These are phyloP conservation scores for Dasysyrphus albostriatus DNA, from an alignment of 2,888 invertebrate genomes.

Conservation along the genomic window DNA sequence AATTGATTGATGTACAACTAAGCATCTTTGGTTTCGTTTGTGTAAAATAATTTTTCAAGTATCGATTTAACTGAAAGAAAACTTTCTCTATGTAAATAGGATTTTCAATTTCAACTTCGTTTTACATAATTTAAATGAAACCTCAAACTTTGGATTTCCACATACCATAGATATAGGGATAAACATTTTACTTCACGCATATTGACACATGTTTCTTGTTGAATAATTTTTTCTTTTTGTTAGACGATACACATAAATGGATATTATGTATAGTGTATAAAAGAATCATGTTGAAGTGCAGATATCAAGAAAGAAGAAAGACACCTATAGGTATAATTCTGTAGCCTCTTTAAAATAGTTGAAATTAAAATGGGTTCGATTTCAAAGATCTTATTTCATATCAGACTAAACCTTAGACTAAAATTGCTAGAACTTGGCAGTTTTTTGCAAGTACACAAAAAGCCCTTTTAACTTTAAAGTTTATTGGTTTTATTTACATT, in stretches of 20 bases:
- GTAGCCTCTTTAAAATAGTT: background rate
- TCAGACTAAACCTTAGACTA: too few relatives aligned
- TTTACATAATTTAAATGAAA: slow-evolving; percentile 44
- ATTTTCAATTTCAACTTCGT: slow-evolving; percentile 43
- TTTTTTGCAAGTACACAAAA: too few relatives aligned
- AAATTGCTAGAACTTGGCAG: too few relatives aligned
- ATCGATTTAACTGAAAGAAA: slow-evolving; percentile 9
- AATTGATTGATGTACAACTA: slow-evolving; percentile 26
- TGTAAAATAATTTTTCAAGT: slow-evolving; percentile 7
- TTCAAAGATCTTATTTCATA: too few relatives aligned
- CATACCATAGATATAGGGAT: slow-evolving; percentile 11
- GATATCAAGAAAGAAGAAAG: background rate
- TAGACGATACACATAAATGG: background rate
- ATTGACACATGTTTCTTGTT: slow-evolving; percentile 38
- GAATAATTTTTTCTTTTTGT: background rate
- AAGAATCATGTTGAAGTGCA: slow-evolving; percentile 1
- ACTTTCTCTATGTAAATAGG: slow-evolving; percentile 37
- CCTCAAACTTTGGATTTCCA: slow-evolving; percentile 25
- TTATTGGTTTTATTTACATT: too few relatives aligned
- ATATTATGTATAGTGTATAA: slow-evolving; percentile 2
- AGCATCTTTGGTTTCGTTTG: slow-evolving; percentile 1
- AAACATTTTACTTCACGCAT: slow-evolving; percentile 15
- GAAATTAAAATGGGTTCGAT: background rate
- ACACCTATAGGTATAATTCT: background rate
- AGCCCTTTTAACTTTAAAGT: too few relatives aligned